A percentile compares a stretch with the other conserved stretches of the same genome.
Evolutionary conservation across 1,140 invertebrate species (phyloP).

Genomic region (Teleogryllus occipitalis): DNA sequence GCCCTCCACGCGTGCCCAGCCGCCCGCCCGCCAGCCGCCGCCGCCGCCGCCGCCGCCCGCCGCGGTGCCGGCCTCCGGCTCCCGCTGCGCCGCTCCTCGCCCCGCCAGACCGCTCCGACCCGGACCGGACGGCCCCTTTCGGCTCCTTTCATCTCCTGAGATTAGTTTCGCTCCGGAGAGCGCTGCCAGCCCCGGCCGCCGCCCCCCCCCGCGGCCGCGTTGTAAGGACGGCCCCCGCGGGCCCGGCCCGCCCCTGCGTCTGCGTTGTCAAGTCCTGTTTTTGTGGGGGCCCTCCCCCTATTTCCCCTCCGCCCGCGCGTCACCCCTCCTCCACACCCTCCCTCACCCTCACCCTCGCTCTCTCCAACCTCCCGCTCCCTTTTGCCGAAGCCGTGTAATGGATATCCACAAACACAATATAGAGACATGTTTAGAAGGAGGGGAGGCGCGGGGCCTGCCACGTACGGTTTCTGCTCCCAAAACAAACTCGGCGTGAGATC

Average conservation of each 20-base stretch:
- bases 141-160: background rate
- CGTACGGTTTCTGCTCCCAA: background rate
- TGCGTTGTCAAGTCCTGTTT: background rate
- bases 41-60: too few species aligned
- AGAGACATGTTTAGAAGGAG: background rate
- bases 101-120: too few species aligned
- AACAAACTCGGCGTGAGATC: background rate
- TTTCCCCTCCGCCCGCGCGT: background rate
- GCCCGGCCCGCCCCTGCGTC: background rate
- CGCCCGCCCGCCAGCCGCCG: too few species aligned
- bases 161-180: background rate
- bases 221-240: too few species aligned
- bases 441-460: too few species aligned
- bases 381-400: background rate
- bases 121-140: background rate
- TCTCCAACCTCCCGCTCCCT: background rate
- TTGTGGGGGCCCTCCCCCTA: background rate
- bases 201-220: too few species aligned
- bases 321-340: background rate
- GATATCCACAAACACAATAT: constrained; percentile 5
- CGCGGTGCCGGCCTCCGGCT: too few species aligned
- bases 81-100: background rate
- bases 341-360: background rate
- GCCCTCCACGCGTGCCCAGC: too few species aligned
- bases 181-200: background rate